Evolutionary conservation across 2,113 vertebrate genomes (phyloP).

Genomic region (Elephas maximus): DNA sequence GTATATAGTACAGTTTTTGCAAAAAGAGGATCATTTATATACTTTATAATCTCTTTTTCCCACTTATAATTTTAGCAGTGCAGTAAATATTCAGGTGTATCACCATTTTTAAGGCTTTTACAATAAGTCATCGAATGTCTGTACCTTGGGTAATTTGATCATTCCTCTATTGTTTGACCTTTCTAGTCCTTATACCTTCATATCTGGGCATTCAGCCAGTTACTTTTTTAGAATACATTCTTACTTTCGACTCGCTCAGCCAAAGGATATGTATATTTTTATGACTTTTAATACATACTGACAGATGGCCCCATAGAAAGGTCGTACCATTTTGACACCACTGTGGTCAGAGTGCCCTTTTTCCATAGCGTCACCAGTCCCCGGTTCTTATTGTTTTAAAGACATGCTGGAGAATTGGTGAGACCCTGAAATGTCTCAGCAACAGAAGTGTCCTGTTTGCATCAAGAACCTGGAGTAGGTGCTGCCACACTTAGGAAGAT

Average conservation of each 20-base stretch:
- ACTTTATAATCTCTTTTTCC: slow-evolving; percentile 43
- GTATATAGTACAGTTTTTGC: neutral
- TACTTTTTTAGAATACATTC: neutral
- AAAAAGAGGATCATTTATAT: neutral
- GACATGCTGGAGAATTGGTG: neutral
- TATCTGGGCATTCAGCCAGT: neutral
- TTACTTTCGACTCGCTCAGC: slow-evolving; percentile 18
- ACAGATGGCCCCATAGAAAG: neutral
- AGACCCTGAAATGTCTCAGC: neutral
- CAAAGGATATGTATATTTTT: neutral
- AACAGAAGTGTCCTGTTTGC: neutral
- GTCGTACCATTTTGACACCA: neutral
- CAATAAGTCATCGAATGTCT: neutral
- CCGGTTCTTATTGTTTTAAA: neutral
- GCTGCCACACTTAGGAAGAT: neutral
- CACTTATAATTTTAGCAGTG: neutral
- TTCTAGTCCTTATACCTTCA: neutral
- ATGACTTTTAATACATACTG: neutral
- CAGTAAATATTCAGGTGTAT: neutral
- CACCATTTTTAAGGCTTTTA: neutral
- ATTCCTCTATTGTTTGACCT: slow-evolving; percentile 6
- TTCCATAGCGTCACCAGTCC: neutral
- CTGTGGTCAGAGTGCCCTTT: neutral
- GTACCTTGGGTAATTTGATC: slow-evolving; percentile 17
- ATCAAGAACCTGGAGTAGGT: neutral